Evolutionary conservation across 2,113 vertebrate genomes (phyloP).

Genomic region (Phalacrocorax pelagicus): DNA sequence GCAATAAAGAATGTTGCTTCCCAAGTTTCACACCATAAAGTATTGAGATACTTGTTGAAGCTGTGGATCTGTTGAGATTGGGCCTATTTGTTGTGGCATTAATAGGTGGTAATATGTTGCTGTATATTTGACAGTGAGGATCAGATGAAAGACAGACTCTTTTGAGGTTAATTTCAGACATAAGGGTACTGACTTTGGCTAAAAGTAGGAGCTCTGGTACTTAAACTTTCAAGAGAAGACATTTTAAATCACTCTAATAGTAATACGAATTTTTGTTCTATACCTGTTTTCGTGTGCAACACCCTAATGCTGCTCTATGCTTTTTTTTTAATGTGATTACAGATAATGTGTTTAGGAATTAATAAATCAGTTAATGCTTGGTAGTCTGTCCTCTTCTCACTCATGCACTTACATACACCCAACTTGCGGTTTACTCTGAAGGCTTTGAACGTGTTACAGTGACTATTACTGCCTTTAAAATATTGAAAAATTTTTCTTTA

Average conservation of each 20-base stretch:
- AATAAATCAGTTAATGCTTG: neutral
- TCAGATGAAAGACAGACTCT: neutral
- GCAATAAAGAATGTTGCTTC: neutral
- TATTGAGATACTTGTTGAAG: neutral
- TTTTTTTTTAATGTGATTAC: neutral
- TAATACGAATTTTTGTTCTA: neutral
- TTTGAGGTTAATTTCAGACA: neutral
- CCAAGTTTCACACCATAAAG: neutral
- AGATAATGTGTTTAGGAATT: neutral
- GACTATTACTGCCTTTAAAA: neutral
- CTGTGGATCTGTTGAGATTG: neutral
- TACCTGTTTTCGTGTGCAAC: neutral
- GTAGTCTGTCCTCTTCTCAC: neutral
- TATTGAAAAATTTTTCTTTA: neutral
- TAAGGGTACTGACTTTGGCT: neutral
- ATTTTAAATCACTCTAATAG: neutral
- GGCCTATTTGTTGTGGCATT: neutral
- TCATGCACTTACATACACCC: rapidly evolving
- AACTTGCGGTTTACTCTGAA: neutral
- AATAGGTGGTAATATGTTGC: neutral
- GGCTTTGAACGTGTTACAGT: neutral
- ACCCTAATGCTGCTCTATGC: neutral
- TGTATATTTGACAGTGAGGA: neutral
- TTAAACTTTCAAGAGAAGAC: neutral
- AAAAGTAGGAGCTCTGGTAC: neutral